Evolutionary conservation across 2,113 vertebrate genomes (phyloP).

Genomic region (Pelobates fuscus): DNA sequence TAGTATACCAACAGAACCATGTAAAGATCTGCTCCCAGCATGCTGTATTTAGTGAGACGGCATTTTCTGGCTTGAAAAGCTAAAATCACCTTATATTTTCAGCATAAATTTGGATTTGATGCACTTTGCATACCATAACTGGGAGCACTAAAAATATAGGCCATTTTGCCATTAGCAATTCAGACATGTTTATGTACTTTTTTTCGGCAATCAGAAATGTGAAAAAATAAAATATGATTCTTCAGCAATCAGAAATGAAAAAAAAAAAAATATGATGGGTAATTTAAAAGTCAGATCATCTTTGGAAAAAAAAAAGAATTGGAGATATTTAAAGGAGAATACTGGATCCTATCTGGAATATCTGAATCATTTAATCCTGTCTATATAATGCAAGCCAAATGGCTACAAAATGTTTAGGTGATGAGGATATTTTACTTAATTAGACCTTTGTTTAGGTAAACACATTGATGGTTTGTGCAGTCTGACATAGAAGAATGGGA

Average conservation of each 20-base stretch:
- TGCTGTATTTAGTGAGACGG: constrained; percentile 51
- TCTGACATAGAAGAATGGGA: too few species aligned
- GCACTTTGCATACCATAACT: constrained; percentile 8
- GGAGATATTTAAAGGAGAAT: too few species aligned
- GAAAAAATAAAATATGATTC: constrained; percentile 24
- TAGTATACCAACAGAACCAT: constrained; percentile 43
- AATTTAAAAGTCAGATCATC: constrained; percentile 28
- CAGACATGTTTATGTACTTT: constrained; percentile 8
- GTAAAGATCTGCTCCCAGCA: constrained; percentile 35
- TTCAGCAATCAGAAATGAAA: constrained; percentile 8
- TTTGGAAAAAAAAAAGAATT: not conserved
- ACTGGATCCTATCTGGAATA: too few species aligned
- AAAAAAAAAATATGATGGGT: constrained; percentile 19
- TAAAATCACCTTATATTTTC: constrained; percentile 44
- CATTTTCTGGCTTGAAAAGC: constrained; percentile 59
- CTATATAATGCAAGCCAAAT: too few species aligned
- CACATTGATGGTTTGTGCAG: too few species aligned
- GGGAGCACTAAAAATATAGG: not conserved
- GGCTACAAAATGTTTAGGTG: too few species aligned
- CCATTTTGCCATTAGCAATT: not conserved
- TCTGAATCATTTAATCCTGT: too few species aligned
- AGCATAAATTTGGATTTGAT: constrained; percentile 52
- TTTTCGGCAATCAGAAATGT: constrained; percentile 4
- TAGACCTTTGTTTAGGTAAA: too few species aligned
- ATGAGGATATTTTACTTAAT: too few species aligned